phyloP scores from a whole-genome alignment of 2,797 vertebrate species.

The Poeciliopsis paucimaculata region DNA sequence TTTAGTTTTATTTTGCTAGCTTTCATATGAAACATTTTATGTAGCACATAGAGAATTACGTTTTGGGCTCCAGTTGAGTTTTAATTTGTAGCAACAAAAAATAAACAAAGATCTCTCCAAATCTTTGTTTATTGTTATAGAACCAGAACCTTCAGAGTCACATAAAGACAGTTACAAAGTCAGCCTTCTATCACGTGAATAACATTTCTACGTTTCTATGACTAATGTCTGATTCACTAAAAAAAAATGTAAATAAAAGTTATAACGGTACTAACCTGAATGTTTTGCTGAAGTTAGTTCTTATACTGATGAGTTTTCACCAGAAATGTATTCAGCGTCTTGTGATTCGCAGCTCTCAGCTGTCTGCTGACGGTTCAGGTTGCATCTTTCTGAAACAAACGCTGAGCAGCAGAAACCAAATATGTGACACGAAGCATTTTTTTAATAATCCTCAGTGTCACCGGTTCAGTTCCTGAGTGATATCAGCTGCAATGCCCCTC shows the following conservation, averaged over 20 bases:
- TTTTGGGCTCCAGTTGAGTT: no score
- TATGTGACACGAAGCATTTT: neutral
- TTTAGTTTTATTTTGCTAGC: no score
- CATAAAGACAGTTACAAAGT: no score
- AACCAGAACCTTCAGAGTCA: no score
- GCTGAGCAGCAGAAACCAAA: slow-evolving; percentile 12
- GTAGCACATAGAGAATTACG: no score
- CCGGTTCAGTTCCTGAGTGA: neutral
- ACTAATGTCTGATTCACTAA: no score
- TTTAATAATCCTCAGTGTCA: neutral
- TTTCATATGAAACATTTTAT: no score
- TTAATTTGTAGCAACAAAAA: no score
- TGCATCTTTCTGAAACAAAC: neutral
- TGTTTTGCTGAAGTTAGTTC: neutral
- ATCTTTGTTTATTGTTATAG: no score
- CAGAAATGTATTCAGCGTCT: neutral
- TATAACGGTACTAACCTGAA: neutral
- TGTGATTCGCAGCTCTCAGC: neutral
- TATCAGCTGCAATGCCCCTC: neutral
- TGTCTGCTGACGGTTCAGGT: neutral
- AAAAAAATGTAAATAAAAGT: neutral
- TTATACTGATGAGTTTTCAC: neutral
- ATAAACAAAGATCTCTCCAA: no score
- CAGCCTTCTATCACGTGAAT: no score
- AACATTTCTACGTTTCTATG: no score